Conservation (phyloP, 2,113 vertebrate species). For the Rhinolophus ferrumequinum region DNA sequence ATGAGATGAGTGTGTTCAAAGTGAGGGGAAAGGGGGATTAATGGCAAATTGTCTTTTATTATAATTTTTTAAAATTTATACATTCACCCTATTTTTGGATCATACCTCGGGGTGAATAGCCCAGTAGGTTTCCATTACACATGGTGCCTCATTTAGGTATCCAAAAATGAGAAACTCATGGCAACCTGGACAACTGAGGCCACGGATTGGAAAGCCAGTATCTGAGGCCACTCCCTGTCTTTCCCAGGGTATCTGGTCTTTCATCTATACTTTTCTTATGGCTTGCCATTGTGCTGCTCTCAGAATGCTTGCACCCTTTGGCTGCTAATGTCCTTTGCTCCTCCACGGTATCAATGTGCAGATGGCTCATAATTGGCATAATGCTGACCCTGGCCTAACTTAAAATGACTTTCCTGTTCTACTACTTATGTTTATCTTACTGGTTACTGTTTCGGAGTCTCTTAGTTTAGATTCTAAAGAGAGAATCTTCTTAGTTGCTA, state of each 20-base stretch:
- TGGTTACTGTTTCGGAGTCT: not conserved
- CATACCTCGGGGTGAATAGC: not conserved
- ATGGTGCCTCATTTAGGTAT: not conserved
- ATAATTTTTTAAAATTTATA: too few relatives aligned
- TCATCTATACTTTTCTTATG: not conserved
- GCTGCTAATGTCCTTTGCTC: not conserved
- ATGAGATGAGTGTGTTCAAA: too few relatives aligned
- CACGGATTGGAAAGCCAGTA: not conserved
- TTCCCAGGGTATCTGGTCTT: not conserved
- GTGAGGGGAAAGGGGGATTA: too few relatives aligned
- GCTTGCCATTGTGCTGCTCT: not conserved
- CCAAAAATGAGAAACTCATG: not conserved
- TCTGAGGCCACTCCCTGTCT: not conserved
- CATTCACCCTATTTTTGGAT: too few relatives aligned
- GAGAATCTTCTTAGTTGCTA: not conserved
- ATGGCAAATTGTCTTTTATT: too few relatives aligned
- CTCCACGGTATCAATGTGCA: not conserved
- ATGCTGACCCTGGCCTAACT: not conserved
- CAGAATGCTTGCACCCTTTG: not conserved
- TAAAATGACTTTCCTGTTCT: not conserved
- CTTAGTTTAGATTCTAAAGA: not conserved
- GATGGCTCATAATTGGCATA: not conserved
- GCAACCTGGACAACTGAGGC: not conserved
- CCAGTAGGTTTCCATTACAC: not conserved
- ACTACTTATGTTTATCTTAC: not conserved